phyloP scores from a whole-genome alignment of 2,888 invertebrate species.

The Synanthedon formicaeformis region DNA sequence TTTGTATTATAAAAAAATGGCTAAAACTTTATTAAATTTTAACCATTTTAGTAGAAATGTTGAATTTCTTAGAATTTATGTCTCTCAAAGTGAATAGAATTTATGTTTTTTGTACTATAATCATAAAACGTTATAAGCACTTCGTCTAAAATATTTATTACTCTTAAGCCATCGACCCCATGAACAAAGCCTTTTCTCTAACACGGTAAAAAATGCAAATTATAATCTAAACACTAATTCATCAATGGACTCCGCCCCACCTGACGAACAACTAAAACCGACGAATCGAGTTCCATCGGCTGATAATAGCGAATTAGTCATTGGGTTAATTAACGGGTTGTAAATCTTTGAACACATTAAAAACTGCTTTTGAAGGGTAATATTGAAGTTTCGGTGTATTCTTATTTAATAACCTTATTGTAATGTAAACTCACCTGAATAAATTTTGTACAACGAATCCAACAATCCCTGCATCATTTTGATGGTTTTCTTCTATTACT shows the following conservation, averaged over 20 bases:
- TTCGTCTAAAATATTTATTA: too few species aligned
- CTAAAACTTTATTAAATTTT: too few species aligned
- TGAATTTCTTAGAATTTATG: too few species aligned
- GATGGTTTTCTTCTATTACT: conserved; percentile 12
- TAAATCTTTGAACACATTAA: neutral
- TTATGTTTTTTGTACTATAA: too few species aligned
- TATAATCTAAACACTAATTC: conserved; percentile 46
- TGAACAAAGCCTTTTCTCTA: neutral
- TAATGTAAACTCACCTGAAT: conserved; percentile 40
- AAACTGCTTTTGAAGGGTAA: too few species aligned
- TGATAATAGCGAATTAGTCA: conserved; percentile 23
- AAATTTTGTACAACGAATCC: conserved; percentile 60
- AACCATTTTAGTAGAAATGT: too few species aligned
- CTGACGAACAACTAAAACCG: conserved; percentile 8
- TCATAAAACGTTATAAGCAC: too few species aligned
- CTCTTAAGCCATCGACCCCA: neutral
- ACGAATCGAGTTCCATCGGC: conserved; percentile 22
- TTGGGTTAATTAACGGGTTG: neutral
- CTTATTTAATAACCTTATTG: too few species aligned
- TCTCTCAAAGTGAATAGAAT: too few species aligned
- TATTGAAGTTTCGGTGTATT: too few species aligned
- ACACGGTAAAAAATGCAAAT: conserved; percentile 41
- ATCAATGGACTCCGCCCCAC: conserved; percentile 35
- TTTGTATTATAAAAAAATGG: too few species aligned
- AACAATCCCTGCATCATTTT: conserved; percentile 66